A percentile compares a stretch with the other conserved stretches of the same genome.
Evolutionary conservation across 37 sponge, comb jelly and placozoan species (phyloP).

Genomic region (Oopsacas minuta): DNA sequence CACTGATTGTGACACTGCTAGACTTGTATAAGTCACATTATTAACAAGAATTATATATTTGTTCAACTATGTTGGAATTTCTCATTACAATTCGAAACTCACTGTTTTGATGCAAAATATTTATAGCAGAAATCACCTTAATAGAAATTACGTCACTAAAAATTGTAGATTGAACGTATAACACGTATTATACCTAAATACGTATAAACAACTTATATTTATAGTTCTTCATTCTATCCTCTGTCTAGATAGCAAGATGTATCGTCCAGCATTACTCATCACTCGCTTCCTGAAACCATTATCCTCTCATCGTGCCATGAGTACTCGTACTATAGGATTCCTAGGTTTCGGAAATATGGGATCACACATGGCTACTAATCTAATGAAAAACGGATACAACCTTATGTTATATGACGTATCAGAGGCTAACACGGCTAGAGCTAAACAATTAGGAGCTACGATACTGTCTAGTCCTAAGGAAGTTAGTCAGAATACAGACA

Average conservation of each 20-base stretch:
- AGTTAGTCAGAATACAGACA: slow-evolving; percentile 39
- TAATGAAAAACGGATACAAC: slow-evolving; percentile 47
- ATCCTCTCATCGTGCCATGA: too few relatives aligned
- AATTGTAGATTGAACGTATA: too few relatives aligned
- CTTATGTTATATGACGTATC: slow-evolving; percentile 68
- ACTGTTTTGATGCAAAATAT: too few relatives aligned
- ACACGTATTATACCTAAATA: too few relatives aligned
- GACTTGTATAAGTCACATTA: too few relatives aligned
- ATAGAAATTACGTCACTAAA: too few relatives aligned
- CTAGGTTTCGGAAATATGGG: slow-evolving; percentile 99
- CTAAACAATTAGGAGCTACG: slow-evolving; percentile 45
- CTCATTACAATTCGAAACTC: too few relatives aligned
- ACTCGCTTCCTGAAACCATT: too few relatives aligned
- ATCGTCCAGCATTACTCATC: not conserved
- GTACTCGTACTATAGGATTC: slow-evolving; percentile 61
- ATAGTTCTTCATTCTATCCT: not conserved
- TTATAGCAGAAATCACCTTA: too few relatives aligned
- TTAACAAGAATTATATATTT: too few relatives aligned
- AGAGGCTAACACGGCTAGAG: slow-evolving; percentile 24
- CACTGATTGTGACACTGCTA: too few relatives aligned
- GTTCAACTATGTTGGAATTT: too few relatives aligned
- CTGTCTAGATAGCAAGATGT: not conserved
- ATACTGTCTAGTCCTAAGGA: slow-evolving; percentile 42
- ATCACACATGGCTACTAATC: slow-evolving; percentile 75
- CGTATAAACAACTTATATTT: not conserved